Percentiles rank a stretch among this genome's conserved stretches.
Evolutionary conservation across 1,140 invertebrate genomes (phyloP).

Genomic region (Cherax destructor): DNA sequence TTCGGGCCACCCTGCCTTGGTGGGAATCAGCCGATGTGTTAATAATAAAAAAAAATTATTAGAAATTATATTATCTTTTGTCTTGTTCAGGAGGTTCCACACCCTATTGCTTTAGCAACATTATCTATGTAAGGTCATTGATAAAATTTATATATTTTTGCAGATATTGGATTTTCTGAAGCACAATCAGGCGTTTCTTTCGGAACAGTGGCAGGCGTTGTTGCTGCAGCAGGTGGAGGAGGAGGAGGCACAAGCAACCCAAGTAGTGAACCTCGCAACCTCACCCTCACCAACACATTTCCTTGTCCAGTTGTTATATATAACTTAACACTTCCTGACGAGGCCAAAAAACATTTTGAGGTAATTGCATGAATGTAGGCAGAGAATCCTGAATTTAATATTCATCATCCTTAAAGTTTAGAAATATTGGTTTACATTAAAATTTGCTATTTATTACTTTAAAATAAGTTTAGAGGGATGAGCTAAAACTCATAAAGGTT

Average conservation of each 20-base stretch:
- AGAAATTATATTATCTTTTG: too few relatives aligned
- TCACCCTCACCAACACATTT: conserved; percentile 84
- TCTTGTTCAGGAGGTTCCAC: too few relatives aligned
- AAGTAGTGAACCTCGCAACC: conserved; percentile 75
- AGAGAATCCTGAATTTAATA: too few relatives aligned
- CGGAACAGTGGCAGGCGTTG: conserved; percentile 33
- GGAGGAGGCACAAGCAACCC: conserved; percentile 32
- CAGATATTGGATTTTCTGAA: conserved; percentile 23
- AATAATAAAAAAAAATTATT: too few relatives aligned
- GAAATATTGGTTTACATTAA: too few relatives aligned
- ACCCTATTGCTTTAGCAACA: not conserved
- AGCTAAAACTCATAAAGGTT: too few relatives aligned
- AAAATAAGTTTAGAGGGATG: too few relatives aligned
- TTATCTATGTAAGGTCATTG: not conserved
- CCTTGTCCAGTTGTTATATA: conserved; percentile 83
- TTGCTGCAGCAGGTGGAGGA: not conserved
- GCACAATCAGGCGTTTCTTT: conserved; percentile 13
- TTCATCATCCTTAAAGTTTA: too few relatives aligned
- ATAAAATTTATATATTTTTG: not conserved
- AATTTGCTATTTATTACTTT: too few relatives aligned
- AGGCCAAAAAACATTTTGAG: conserved; percentile 75
- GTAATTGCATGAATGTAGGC: conserved; percentile 6
- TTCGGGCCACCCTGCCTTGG: too few relatives aligned
- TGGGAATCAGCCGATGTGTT: too few relatives aligned
- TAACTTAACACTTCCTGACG: conserved; percentile 81